Evolutionary conservation across 2,888 invertebrate species (phyloP).

Genomic region (Drosophila subquinaria): DNA sequence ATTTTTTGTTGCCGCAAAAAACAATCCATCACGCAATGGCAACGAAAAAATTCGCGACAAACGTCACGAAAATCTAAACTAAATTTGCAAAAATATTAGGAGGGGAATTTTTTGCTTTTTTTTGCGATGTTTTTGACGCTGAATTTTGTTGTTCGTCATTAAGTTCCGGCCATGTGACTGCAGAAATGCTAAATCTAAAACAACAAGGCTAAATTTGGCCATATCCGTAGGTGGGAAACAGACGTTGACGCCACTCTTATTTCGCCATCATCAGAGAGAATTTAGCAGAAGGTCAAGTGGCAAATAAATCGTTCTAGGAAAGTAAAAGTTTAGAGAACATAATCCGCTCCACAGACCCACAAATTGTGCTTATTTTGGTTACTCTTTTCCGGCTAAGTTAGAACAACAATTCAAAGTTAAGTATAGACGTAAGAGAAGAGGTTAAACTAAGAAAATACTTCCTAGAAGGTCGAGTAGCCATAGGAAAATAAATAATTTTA

Average conservation of each 20-base stretch:
- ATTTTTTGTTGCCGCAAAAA: slow-evolving; percentile 11
- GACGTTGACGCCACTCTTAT: slow-evolving; percentile 25
- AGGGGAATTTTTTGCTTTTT: slow-evolving; percentile 16
- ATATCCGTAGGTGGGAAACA: slow-evolving; percentile 26
- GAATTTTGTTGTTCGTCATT: slow-evolving; percentile 40
- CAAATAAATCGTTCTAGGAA: neutral
- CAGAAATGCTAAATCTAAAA: slow-evolving; percentile 34
- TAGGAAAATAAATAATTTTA: neutral
- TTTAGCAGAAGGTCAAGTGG: slow-evolving; percentile 22
- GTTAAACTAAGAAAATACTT: neutral
- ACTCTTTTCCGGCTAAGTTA: neutral
- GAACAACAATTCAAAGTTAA: neutral
- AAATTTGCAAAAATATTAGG: slow-evolving; percentile 24
- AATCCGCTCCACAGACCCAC: neutral
- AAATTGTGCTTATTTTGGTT: neutral
- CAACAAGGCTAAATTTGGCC: slow-evolving; percentile 54
- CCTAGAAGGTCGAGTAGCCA: neutral
- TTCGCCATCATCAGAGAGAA: slow-evolving; percentile 18
- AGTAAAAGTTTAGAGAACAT: slow-evolving; percentile 22
- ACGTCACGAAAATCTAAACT: slow-evolving; percentile 60
- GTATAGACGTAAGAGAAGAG: neutral
- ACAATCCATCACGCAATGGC: slow-evolving; percentile 55
- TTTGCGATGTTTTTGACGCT: slow-evolving; percentile 7
- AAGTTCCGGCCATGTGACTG: slow-evolving; percentile 53
- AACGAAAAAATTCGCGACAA: slow-evolving; percentile 54